These are phyloP conservation scores for Aphis gossypii DNA, from an alignment of 1,140 invertebrate species.

Conservation along the genomic window DNA sequence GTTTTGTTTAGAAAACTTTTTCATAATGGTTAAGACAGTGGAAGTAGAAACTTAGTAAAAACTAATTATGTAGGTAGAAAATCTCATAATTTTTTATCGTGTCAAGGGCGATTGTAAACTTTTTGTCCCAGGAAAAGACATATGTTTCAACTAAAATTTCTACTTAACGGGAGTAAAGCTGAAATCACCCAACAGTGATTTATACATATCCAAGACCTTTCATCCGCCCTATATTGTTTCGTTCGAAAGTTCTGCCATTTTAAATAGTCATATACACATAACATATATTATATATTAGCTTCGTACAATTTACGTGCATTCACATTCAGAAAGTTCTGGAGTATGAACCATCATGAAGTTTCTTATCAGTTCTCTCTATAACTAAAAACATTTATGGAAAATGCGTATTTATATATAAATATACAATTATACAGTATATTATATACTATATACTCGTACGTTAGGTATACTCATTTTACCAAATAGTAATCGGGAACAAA, in stretches of 20 bases:
- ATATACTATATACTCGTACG: neutral
- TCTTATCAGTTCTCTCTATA: constrained; percentile 22
- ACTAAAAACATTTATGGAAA: constrained; percentile 8
- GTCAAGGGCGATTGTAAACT: neutral
- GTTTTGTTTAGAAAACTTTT: neutral
- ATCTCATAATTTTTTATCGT: neutral
- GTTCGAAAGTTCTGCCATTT: constrained; percentile 23
- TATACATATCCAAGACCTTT: constrained; percentile 22
- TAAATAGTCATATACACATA: neutral
- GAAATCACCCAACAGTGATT: constrained; percentile 16
- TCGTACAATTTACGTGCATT: neutral
- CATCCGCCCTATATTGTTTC: neutral
- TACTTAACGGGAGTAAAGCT: neutral
- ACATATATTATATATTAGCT: neutral
- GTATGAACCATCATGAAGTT: neutral
- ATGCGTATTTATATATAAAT: neutral
- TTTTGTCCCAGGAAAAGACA: constrained; percentile 25
- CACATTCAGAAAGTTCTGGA: constrained; percentile 22
- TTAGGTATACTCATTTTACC: neutral
- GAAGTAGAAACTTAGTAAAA: neutral
- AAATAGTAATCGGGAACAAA: neutral
- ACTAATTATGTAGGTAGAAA: neutral
- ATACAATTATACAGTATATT: neutral
- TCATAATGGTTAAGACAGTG: neutral
- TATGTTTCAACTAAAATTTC: constrained; percentile 16